Percentiles rank a stretch among this genome's conserved stretches.
Conservation (phyloP, 2,797 vertebrate species). For the Varecia variegata region DNA sequence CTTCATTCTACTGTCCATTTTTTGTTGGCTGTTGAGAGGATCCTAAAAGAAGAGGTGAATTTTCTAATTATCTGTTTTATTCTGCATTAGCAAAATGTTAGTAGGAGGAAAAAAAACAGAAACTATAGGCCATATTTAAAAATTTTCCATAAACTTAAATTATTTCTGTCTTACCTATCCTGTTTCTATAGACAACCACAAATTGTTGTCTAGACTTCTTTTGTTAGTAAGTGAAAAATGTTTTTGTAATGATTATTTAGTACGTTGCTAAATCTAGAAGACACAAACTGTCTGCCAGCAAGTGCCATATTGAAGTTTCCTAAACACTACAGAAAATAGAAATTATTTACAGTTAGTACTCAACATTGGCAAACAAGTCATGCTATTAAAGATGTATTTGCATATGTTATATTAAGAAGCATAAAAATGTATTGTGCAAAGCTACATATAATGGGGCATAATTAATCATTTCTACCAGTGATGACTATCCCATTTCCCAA, state of each 20-base stretch:
- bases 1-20: neutral
- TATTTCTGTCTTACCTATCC: conserved; percentile 37
- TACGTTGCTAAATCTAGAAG: conserved; percentile 74
- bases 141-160: conserved; percentile 51
- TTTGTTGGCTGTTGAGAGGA: conserved; percentile 16
- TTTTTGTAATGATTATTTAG: conserved; percentile 73
- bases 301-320: conserved; percentile 78
- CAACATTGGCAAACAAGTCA: conserved; percentile 78
- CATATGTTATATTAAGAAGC: conserved; percentile 77
- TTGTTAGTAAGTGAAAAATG: conserved; percentile 70
- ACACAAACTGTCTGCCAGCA: conserved; percentile 73
- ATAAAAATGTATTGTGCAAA: conserved; percentile 71
- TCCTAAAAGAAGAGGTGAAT: conserved; percentile 31
- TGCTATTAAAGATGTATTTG: conserved; percentile 77
- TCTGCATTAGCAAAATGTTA: conserved; percentile 35
- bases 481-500: conserved; percentile 39
- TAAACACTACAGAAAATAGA: conserved; percentile 78
- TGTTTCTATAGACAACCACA: conserved; percentile 36
- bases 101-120: neutral
- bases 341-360: conserved; percentile 77
- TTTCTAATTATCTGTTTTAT: neutral
- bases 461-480: conserved; percentile 69
- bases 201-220: conserved; percentile 62
- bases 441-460: conserved; percentile 23
- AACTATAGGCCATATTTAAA: conserved; percentile 25